Base-by-base conservation (phyloP, 2,797 vertebrate species). In the Diglossa cyanea region DNA sequence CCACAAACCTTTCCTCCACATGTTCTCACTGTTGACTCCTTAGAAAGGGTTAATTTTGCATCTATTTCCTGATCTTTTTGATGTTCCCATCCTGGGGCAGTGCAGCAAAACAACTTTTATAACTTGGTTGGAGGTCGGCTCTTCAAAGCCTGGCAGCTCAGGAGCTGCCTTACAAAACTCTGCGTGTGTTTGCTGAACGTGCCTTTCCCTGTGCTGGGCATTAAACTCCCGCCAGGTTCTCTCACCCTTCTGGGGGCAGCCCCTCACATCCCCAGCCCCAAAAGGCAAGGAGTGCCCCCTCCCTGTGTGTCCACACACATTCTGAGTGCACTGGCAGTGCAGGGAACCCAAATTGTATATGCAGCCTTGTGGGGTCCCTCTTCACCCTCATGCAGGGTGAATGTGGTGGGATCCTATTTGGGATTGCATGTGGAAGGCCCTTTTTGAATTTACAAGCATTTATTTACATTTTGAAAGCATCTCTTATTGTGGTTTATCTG, bases 1-100 rank as follows among this genome's bases (percentile, higher is more conserved):
- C 63, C 58, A 28, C 57, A 58, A 45, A 19, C 21, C 11, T 31
- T 50, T 62, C 44, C 44, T 60, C 51, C 8, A 2, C 12, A 0
- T 17, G 23, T 70, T 84, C 57, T 51, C 2, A 5, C 35, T 58
- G 18, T 16, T 73, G 71, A 28, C 37, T 67, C 78, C 47, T 53
- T 8, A 23, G 60, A 87, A 95, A 87, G 84, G 71, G 91, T 95
- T 89, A 89, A 88, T 57, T 86, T 86, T 86, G 11, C 16, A 47
- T 88, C 78, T 16, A 1, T 44, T 50, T 83, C 8, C 25, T 8
- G 61, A 54, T 91, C 75, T 68, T 83, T 79, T 66, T 86, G 79
- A 86, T 75, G 70, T 74, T 80, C 61, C 82, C 10, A 1, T 90
- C 72, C 87, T 88, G 78, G 78, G 48, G 71, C 78, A 83, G 47